Conservation (phyloP, 2,113 vertebrate genomes). For the Triplophysa siluroides region DNA sequence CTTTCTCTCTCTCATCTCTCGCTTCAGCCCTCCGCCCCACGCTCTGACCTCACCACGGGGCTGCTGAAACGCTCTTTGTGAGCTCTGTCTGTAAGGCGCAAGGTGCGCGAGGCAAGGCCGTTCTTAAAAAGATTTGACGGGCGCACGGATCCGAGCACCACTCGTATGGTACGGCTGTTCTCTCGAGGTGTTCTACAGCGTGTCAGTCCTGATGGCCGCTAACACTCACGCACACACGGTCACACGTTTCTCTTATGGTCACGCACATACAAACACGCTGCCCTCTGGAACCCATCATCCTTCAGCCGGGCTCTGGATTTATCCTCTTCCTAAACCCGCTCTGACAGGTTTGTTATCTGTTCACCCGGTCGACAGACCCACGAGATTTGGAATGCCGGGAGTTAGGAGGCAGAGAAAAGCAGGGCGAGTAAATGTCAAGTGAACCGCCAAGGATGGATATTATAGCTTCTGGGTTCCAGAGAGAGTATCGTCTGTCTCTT, state of each 20-base stretch:
- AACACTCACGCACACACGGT: slow-evolving; percentile 4
- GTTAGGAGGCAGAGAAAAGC: slow-evolving; percentile 78
- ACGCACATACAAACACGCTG: slow-evolving; percentile 47
- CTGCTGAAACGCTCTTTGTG: slow-evolving; percentile 74
- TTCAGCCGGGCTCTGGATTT: slow-evolving; percentile 77
- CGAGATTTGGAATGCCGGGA: slow-evolving; percentile 79
- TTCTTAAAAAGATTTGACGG: slow-evolving; percentile 11
- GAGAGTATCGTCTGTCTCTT: slow-evolving; percentile 81
- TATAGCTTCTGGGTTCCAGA: slow-evolving; percentile 83
- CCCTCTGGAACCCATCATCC: slow-evolving; percentile 80
- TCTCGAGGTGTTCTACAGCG: slow-evolving; percentile 73
- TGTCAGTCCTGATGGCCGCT: slow-evolving; percentile 63
- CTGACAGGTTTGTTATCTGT: slow-evolving; percentile 92
- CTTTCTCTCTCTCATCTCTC: slow-evolving; percentile 48
- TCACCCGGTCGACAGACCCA: slow-evolving; percentile 80
- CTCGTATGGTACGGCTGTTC: slow-evolving; percentile 76
- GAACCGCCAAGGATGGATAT: slow-evolving; percentile 87
- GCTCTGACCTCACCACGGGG: slow-evolving; percentile 64
- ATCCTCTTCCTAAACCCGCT: slow-evolving; percentile 81
- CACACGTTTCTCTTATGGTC: slow-evolving; percentile 26
- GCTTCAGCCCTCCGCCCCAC: slow-evolving; percentile 65
- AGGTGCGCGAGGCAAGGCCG: neutral
- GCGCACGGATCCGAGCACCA: slow-evolving; percentile 66
- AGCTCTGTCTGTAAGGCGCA: slow-evolving; percentile 43
- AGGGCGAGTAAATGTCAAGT: slow-evolving; percentile 89